Conservation (phyloP, 92 coral and sea anemone genomes). For the Parazoanthus atlanticus region DNA sequence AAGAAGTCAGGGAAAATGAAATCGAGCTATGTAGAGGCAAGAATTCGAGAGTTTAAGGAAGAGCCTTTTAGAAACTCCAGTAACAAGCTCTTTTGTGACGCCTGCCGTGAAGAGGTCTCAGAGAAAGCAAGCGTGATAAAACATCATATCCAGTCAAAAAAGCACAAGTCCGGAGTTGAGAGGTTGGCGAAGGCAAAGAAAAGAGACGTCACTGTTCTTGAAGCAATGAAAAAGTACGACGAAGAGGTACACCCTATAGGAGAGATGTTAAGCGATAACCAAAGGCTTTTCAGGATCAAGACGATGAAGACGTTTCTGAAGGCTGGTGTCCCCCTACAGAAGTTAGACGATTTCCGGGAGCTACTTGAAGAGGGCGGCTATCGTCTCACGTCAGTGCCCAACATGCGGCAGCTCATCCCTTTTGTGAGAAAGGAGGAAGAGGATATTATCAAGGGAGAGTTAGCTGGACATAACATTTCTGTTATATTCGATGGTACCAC, state of each 20-base stretch:
- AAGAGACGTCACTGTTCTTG: constrained; percentile 49
- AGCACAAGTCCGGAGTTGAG: constrained; percentile 58
- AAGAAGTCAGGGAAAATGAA: constrained; percentile 41
- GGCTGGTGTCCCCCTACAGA: constrained; percentile 52
- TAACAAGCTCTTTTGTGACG: constrained; percentile 50
- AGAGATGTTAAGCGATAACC: constrained; percentile 59
- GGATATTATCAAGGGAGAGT: constrained; percentile 60
- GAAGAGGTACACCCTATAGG: constrained; percentile 61
- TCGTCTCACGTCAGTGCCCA: constrained; percentile 56
- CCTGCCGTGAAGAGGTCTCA: constrained; percentile 57
- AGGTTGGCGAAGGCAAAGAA: constrained; percentile 52
- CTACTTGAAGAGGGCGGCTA: constrained; percentile 60
- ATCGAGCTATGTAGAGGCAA: constrained; percentile 47
- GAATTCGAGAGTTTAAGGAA: constrained; percentile 52
- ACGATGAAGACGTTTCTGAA: constrained; percentile 54
- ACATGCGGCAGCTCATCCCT: constrained; percentile 65
- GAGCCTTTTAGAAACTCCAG: constrained; percentile 57
- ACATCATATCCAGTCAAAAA: constrained; percentile 41
- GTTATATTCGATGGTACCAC: constrained; percentile 60
- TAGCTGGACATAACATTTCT: no score
- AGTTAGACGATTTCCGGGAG: constrained; percentile 54
- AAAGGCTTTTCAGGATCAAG: constrained; percentile 53
- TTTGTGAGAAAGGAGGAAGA: constrained; percentile 61
- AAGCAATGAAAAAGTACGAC: constrained; percentile 58
- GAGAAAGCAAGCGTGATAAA: constrained; percentile 60